A percentile compares a stretch with the other conserved stretches of the same genome.
These are phyloP conservation scores for Uropsilus gracilis DNA, from an alignment of 2,113 vertebrate species.

Conservation along the genomic window DNA sequence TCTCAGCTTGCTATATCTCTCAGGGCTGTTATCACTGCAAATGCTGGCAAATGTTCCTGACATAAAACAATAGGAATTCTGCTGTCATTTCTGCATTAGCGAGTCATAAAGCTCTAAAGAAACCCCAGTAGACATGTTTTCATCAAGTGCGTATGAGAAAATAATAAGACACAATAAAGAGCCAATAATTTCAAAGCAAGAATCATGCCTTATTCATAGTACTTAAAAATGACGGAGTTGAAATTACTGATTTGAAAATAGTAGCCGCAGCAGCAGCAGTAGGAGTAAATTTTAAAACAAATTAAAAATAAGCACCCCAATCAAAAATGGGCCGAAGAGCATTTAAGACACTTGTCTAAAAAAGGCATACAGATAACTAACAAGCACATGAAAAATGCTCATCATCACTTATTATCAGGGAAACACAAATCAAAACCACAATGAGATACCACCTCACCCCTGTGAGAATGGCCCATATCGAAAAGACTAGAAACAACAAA, in stretches of 20 bases:
- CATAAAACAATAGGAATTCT: conserved; percentile 76
- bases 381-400: too few relatives aligned
- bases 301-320: neutral
- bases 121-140: conserved; percentile 74
- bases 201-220: neutral
- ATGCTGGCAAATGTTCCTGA: conserved; percentile 72
- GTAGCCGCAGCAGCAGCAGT: neutral
- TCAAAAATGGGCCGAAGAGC: too few relatives aligned
- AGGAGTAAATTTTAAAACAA: conserved; percentile 33
- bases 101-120: conserved; percentile 73
- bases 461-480: too few relatives aligned
- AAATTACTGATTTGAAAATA: conserved; percentile 42
- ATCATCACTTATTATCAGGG: too few relatives aligned
- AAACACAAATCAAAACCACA: too few relatives aligned
- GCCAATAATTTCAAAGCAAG: conserved; percentile 48
- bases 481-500: too few relatives aligned
- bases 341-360: too few relatives aligned
- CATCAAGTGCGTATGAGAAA: conserved; percentile 58
- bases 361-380: too few relatives aligned
- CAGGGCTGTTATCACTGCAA: conserved; percentile 65
- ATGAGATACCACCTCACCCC: too few relatives aligned
- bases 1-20: conserved; percentile 55
- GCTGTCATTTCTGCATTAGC: conserved; percentile 72
- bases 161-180: conserved; percentile 59
- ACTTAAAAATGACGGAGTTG: conserved; percentile 32